Evolutionary conservation across 2,113 vertebrate genomes (phyloP), one percentile per base, ranked within the genome.

Genomic region (Pelmatolapia mariae): DNA sequence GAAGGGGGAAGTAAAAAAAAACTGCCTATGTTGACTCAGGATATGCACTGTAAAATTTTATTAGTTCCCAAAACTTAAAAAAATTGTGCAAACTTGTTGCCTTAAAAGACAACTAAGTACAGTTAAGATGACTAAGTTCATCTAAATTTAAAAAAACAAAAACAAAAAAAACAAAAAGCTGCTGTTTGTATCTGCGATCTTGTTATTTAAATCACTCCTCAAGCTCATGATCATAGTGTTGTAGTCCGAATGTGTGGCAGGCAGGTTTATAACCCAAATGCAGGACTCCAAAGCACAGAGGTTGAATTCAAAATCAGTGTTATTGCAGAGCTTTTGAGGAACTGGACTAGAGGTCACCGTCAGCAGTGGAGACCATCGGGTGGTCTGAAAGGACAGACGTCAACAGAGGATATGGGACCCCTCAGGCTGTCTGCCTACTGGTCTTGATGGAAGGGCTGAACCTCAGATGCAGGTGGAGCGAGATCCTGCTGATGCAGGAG

Each of bases 181-280:
- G 31, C 59, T 1, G 0, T n/a, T 63, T 36, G 31, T 36, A 36
- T 66, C 10, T 1, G 3, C 2, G 0, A 12, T 66, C 18, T n/a
- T 66, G 18, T 66, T 66, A n/a, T 66, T 36, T 66, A 36, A 66
- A 66, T 66, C 18, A 66, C 6, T 66, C 18, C 31, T 31, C 61
- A n/a, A 38, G 3, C 31, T 66, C 61, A 38, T 66, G 31, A 38
- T 66, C 36, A n/a, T 66, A 12, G 31, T 8, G 4, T 66, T 38
- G 6, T n/a, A 66, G 61, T 3, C 61, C 12, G 31, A 66, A 66
- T 66, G 18, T 66, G 61, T 7, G 61, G 18, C 61, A n/a, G 61
- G 31, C 18, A 5, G 4, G 2, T 66, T 36, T 66, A 66, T 36
- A 36, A 66, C 10, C 61, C 61, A 66, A 66, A 66, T 36, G 1